These are phyloP conservation scores for Glandiceps talaboti DNA, from an alignment of 53 echinoderm and acorn worm genomes.

Conservation along the genomic window DNA sequence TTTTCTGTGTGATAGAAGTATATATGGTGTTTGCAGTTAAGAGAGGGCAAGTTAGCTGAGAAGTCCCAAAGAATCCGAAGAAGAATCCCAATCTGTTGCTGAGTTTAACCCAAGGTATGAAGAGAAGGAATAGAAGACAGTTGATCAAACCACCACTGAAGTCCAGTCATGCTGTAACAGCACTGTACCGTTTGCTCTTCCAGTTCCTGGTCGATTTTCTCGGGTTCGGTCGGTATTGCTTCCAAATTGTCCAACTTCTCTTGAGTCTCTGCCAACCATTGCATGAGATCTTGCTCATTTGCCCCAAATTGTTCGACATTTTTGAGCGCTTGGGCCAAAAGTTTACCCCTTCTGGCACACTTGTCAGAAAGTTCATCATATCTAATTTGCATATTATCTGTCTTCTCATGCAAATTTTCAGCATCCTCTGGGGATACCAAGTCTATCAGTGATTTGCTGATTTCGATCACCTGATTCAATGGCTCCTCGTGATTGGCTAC, in stretches of 20 bases:
- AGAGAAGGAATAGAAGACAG: too few relatives aligned
- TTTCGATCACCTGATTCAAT: slow-evolving; percentile 23
- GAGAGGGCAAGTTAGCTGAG: too few relatives aligned
- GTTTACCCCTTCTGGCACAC: slow-evolving; percentile 16
- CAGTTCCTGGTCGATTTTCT: slow-evolving; percentile 34
- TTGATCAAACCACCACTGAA: not conserved
- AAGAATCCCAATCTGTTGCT: too few relatives aligned
- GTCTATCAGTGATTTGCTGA: slow-evolving; percentile 22
- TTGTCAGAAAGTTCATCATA: slow-evolving; percentile 43
- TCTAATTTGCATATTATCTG: slow-evolving; percentile 44
- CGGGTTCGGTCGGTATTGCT: slow-evolving; percentile 48
- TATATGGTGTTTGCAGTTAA: too few relatives aligned
- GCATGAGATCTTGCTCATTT: slow-evolving; percentile 48
- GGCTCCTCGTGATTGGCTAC: slow-evolving; percentile 21
- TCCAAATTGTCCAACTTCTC: slow-evolving; percentile 37
- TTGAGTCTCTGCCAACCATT: slow-evolving; percentile 77
- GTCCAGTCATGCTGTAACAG: not conserved
- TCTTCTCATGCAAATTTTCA: slow-evolving; percentile 28
- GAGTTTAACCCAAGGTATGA: too few relatives aligned
- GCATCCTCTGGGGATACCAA: slow-evolving; percentile 14
- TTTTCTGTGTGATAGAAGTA: too few relatives aligned
- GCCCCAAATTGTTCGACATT: slow-evolving; percentile 54
- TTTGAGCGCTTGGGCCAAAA: slow-evolving; percentile 52
- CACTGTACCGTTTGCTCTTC: slow-evolving; percentile 51
- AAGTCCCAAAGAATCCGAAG: too few relatives aligned